These are phyloP conservation scores for Pedicia rivosa DNA, from an alignment of 2,888 invertebrate species.

Conservation along the genomic window DNA sequence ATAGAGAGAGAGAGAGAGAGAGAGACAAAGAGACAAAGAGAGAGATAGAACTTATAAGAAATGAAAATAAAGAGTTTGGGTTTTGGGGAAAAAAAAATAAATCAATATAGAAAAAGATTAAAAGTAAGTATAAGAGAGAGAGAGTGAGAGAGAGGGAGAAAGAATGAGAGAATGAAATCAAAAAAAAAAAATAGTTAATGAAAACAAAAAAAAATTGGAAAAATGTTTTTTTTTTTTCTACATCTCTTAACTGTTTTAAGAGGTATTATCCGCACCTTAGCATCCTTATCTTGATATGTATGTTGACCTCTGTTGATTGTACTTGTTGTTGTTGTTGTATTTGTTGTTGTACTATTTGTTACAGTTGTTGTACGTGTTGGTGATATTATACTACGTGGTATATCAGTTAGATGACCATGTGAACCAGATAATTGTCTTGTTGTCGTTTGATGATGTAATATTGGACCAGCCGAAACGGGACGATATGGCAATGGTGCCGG, in stretches of 20 bases:
- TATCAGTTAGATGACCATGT: conserved; percentile 16
- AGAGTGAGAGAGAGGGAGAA: not conserved
- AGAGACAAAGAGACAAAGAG: too few species aligned
- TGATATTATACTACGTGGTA: conserved; percentile 10
- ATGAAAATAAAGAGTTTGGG: too few species aligned
- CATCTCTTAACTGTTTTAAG: too few species aligned
- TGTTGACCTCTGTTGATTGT: conserved; percentile 1
- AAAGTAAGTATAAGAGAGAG: too few species aligned
- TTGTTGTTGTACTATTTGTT: not conserved
- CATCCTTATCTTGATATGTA: too few species aligned
- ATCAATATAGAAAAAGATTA: too few species aligned
- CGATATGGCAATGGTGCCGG: conserved; percentile 30
- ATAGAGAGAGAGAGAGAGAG: too few species aligned
- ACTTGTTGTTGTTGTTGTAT: not conserved
- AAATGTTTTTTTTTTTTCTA: too few species aligned
- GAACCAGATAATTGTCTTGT: conserved; percentile 28
- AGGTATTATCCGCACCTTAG: conserved; percentile 8
- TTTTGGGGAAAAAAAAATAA: too few species aligned
- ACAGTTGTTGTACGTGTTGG: not conserved
- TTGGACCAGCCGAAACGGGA: conserved; percentile 31
- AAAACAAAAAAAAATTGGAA: conserved; percentile 1
- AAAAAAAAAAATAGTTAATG: not conserved
- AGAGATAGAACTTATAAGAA: too few species aligned
- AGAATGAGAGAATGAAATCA: not conserved
- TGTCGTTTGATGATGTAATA: conserved; percentile 27